Percentiles rank a stretch among this genome's conserved stretches.
Conservation (phyloP, 1,140 invertebrate species). For the Hestina assimilis region DNA sequence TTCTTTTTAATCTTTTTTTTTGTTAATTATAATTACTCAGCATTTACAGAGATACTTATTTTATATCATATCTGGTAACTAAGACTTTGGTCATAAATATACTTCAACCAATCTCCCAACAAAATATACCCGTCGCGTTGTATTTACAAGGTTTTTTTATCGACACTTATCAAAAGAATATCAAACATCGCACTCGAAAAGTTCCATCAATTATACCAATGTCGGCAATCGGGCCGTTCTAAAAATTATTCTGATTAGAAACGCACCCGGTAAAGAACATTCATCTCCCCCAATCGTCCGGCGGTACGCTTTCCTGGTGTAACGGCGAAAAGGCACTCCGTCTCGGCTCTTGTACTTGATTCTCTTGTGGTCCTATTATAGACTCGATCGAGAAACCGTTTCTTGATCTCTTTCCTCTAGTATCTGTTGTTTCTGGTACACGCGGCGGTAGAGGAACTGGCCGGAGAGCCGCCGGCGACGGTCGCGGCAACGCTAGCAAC, state of each 20-base stretch:
- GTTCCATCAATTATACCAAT: constrained; percentile 3
- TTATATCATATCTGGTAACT: constrained; percentile 37
- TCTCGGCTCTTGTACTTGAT: constrained; percentile 45
- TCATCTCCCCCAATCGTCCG: constrained; percentile 78
- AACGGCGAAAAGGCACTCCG: constrained; percentile 73
- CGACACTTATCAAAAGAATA: neutral
- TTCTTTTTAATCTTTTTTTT: constrained; percentile 19
- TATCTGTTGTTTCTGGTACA: constrained; percentile 56
- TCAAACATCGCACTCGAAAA: neutral
- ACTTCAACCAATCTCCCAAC: constrained; percentile 9
- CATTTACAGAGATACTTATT: constrained; percentile 25
- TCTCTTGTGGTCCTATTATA: constrained; percentile 64
- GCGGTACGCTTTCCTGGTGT: constrained; percentile 51
- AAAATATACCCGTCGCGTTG: constrained; percentile 14
- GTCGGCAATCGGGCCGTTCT: constrained; percentile 38
- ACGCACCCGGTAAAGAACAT: constrained; percentile 46
- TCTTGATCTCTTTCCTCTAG: constrained; percentile 59
- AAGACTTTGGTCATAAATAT: constrained; percentile 38
- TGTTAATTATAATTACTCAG: constrained; percentile 11
- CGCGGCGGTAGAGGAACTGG: constrained; percentile 66
- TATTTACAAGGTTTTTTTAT: constrained; percentile 5
- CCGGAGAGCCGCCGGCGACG: constrained; percentile 63
- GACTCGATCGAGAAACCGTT: constrained; percentile 78
- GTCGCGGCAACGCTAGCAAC: constrained; percentile 60
- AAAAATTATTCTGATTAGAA: constrained; percentile 38